Percentiles rank a stretch among this genome's conserved stretches.
These are phyloP conservation scores for Pangasius mekongensis DNA, from an alignment of 2,797 vertebrate genomes.

Conservation along the genomic window DNA sequence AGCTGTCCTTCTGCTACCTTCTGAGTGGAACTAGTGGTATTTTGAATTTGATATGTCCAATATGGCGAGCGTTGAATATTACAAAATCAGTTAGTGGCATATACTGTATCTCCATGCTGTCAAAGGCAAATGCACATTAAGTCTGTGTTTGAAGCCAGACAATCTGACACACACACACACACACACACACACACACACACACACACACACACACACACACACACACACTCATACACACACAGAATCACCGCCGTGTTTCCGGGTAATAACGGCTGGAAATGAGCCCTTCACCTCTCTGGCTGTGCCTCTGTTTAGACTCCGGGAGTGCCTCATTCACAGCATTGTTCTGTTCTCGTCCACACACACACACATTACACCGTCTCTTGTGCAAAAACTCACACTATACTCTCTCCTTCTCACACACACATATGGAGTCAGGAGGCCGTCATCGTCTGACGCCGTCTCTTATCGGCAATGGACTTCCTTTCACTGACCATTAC, in stretches of 20 bases:
- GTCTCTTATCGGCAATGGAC: constrained; percentile 61
- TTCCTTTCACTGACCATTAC: constrained; percentile 63
- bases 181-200: neutral
- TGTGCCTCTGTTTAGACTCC: constrained; percentile 28
- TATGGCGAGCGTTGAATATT: neutral
- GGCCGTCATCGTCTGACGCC: constrained; percentile 50
- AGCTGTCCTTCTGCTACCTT: neutral
- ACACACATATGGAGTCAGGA: constrained; percentile 16
- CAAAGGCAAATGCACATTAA: neutral
- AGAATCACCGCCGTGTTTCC: neutral
- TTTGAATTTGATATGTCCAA: neutral
- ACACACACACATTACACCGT: constrained; percentile 3
- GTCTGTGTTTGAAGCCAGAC: neutral
- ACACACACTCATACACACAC: neutral
- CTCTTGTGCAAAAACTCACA: constrained; percentile 6
- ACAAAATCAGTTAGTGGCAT: neutral
- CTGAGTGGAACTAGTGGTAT: neutral
- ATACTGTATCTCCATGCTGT: neutral
- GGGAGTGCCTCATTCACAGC: constrained; percentile 26
- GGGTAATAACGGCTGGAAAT: constrained; percentile 17
- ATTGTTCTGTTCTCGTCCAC: constrained; percentile 28
- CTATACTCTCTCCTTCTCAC: neutral
- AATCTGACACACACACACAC: neutral
- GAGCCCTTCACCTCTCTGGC: constrained; percentile 9
- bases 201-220: neutral